Conservation (phyloP, 2,797 vertebrate species). For the Channallabes apus region DNA sequence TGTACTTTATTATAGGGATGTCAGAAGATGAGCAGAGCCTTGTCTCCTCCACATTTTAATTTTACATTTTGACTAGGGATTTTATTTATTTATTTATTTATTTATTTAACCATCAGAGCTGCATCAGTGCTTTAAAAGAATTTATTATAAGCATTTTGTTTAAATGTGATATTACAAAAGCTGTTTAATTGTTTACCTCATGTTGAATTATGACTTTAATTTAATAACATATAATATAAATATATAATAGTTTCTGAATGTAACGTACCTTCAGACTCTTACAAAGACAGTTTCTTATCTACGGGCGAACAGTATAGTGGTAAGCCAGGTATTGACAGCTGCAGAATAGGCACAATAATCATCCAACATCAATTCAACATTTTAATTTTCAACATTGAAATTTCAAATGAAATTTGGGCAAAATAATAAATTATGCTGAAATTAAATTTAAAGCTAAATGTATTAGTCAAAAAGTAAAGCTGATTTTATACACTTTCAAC, state of each 20-base stretch:
- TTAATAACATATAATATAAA: not conserved
- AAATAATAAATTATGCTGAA: no score
- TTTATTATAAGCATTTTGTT: not conserved
- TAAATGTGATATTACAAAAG: not conserved
- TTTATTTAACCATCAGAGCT: not conserved
- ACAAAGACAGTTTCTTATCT: not conserved
- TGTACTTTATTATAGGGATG: not conserved
- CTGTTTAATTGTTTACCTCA: not conserved
- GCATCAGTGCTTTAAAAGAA: not conserved
- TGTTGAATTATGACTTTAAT: not conserved
- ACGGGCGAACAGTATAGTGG: not conserved
- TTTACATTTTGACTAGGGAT: not conserved
- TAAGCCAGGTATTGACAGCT: not conserved
- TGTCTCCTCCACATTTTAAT: not conserved
- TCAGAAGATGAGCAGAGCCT: not conserved
- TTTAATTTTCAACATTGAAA: no score
- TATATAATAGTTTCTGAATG: not conserved
- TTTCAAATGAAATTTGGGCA: no score
- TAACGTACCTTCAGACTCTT: not conserved
- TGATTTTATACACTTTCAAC: no score
- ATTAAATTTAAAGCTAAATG: no score
- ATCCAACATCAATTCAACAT: constrained; percentile 1
- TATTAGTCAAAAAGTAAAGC: no score
- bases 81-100: not conserved
- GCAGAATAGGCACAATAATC: not conserved